phyloP scores from a whole-genome alignment of 2,888 invertebrate genomes.

The Proisotoma minuta region DNA sequence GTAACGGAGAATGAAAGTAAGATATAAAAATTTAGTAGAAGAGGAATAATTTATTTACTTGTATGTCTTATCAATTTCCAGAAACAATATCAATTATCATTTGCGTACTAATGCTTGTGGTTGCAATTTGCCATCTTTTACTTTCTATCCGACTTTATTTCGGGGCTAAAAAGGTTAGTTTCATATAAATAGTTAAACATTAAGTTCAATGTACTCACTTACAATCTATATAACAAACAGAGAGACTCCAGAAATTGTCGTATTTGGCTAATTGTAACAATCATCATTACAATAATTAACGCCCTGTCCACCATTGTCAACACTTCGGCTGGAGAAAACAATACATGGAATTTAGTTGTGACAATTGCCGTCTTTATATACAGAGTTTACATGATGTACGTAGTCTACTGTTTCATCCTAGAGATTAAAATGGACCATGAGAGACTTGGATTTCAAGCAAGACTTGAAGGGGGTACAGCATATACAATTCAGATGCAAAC shows the following conservation, averaged over 20 bases:
- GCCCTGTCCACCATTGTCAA: constrained; percentile 10
- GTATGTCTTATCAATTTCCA: background rate
- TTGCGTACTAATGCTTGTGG: background rate
- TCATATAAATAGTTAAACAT: background rate
- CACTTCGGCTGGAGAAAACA: background rate
- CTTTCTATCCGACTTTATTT: constrained; percentile 16
- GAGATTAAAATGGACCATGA: background rate
- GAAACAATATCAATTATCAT: constrained; percentile 7
- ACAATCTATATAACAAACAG: constrained; percentile 3
- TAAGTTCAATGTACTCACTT: background rate
- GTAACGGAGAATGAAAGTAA: background rate
- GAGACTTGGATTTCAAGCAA: background rate
- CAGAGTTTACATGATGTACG: constrained; percentile 12
- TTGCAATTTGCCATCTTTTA: constrained; percentile 15
- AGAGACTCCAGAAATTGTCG: constrained; percentile 8
- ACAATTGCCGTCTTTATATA: constrained; percentile 11
- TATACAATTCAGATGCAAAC: background rate
- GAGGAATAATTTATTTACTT: too few species aligned
- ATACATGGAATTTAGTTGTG: background rate
- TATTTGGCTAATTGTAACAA: constrained; percentile 16
- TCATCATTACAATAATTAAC: background rate
- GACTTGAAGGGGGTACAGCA: background rate
- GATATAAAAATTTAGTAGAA: constrained; percentile 7
- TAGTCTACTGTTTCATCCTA: constrained; percentile 16
- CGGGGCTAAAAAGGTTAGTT: constrained; percentile 19